Evolutionary conservation across 2,113 vertebrate species (phyloP), one percentile per base, ranked within the genome.

Genomic region (Columbina picui): DNA sequence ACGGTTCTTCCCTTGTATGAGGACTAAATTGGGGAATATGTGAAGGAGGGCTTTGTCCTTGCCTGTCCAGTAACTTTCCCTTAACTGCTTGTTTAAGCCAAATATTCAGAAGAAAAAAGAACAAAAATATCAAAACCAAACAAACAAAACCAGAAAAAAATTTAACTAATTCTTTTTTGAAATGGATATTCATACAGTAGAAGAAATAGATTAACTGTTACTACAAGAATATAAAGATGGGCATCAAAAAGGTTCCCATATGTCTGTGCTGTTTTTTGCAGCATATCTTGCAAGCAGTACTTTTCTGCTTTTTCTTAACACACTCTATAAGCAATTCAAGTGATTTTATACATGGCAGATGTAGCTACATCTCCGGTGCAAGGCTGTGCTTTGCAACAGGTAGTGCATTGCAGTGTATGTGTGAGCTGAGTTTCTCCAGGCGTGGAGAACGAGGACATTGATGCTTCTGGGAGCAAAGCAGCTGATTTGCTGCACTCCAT

Each of bases 371-470:
- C 84, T 69, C 69, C 59, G 57, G 53, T 30, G 39, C 56, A 87
- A 41, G 43, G 25, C 47, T 81, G 26, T 13, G 19, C 27, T 79
- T 56, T 65, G 78, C 56, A 47, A 6, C 5, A 41, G 41, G 12
- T 0, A 27, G 45, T 61, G 32, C 29, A 7, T 27, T 39, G 53
- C 70, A 32, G 36, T 45, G 26, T 45, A 9, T 25, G 36, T 45
- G 7, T 25, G 36, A 80, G 50, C 57, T 45, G 81, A 67, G 32
- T 69, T 89, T 87, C 87, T 87, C 36, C 63, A 82, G 56, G 5
- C 26, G 7, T 0, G 9, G 57, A 76, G 74, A 91, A 38, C 2
- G 1, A 53, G 50, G 56, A 0, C 1, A 26, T 14, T n/a, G 49
- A 12, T 60, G 43, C 21, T 71, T 75, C 19, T 67, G 60, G 21